A percentile compares a stretch with the other conserved stretches of the same genome.
phyloP scores from a whole-genome alignment of 2,797 vertebrate genomes.

The Mycteria americana region DNA sequence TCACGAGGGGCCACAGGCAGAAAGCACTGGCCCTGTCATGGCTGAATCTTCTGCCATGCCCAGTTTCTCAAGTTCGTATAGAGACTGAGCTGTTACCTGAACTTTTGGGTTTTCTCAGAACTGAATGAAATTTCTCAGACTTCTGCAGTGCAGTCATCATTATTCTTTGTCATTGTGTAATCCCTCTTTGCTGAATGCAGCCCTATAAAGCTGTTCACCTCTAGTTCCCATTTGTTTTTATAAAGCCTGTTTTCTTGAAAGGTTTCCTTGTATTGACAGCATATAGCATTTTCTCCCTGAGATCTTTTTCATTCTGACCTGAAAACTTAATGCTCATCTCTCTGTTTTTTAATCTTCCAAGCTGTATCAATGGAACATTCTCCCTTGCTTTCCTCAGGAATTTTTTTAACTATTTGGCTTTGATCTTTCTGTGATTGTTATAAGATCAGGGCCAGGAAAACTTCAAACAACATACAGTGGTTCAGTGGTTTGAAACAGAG shows the following conservation, averaged over 20 bases:
- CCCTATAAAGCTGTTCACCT: not conserved
- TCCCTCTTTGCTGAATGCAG: slow-evolving; percentile 18
- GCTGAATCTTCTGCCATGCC: not conserved
- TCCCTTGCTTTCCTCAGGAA: not conserved
- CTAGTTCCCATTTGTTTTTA: slow-evolving; percentile 13
- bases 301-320: slow-evolving; percentile 11
- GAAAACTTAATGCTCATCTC: not conserved
- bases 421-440: slow-evolving; percentile 31
- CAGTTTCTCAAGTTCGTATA: not conserved
- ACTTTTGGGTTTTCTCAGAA: not conserved
- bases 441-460: not conserved
- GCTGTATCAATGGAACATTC: not conserved
- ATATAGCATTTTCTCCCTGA: slow-evolving; percentile 6
- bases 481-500: not conserved
- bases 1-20: not conserved
- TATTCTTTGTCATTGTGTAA: not conserved
- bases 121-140: not conserved
- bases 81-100: not conserved
- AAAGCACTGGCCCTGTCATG: not conserved
- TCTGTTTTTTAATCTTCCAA: slow-evolving; percentile 23
- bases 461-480: not conserved
- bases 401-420: not conserved
- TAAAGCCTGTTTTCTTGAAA: slow-evolving; percentile 1
- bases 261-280: not conserved
- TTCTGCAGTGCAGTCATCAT: not conserved